Base-by-base conservation (phyloP, 2,888 invertebrate species). In the Dasypogon diadema region DNA sequence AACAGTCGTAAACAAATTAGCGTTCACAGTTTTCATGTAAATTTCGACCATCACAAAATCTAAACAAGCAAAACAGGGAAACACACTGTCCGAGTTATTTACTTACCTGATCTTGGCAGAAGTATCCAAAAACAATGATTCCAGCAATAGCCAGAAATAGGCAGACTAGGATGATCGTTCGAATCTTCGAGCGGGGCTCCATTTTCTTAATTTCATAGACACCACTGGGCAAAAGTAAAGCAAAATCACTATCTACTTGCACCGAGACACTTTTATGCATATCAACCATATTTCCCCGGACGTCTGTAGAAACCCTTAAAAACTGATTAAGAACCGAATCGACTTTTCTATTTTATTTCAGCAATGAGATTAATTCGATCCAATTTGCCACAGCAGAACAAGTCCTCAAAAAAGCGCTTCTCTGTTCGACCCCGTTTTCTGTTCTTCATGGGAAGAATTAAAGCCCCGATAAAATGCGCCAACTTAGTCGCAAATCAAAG, bases 111-210 rank as follows among this genome's bases (percentile, higher is more conserved):
- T 95, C 95, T 79, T 94, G 94, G 85, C 95, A 95, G 84, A 95
- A 95, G 86, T 95, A 95, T 82, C 95, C 95, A 85, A 95, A 93
- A 82, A 94, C 95, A 81, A 96, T 91, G 86, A 95, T 94, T 80
- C 95, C 94, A 84, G 93, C 92, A 79, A 95, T 89, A 80, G 94
- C 93, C 83, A 95, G 89, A 82, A 92, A 89, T 83, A 95, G 89
- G 87, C 95, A 95, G 87, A 95, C 90, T 83, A 93, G 89, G 83
- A 92, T 92, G 85, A 94, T 91, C 88, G 92, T 91, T 84, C 93
- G 91, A 84, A 94, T 89, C 87, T 91, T 92, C 82, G 93, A 91
- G 87, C 92, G 91, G 83, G 93, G 91, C 89, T 94, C 94, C 94
- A 94, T 94, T 90, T 92, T 92, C 87, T 92, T 92, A 83, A 92